Evolutionary conservation across 2,113 vertebrate species (phyloP).

Genomic region (Oceanites oceanicus): DNA sequence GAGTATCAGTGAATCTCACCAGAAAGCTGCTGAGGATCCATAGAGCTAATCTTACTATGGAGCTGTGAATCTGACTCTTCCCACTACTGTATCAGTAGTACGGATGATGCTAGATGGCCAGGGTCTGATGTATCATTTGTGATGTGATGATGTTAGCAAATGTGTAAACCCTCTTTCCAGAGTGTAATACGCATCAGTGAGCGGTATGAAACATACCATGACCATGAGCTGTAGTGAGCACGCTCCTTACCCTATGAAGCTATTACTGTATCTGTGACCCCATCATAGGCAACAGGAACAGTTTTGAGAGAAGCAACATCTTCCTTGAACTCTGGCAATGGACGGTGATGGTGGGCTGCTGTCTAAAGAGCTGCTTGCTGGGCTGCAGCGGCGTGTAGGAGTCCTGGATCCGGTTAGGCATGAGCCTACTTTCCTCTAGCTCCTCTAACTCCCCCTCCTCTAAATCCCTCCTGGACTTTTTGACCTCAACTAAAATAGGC

Average conservation of each 20-base stretch:
- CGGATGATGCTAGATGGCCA: neutral
- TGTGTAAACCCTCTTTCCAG: neutral
- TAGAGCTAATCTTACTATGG: neutral
- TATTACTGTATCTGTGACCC: neutral
- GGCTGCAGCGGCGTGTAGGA: neutral
- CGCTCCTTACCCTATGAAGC: neutral
- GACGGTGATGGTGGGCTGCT: neutral
- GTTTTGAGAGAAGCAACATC: neutral
- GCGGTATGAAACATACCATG: neutral
- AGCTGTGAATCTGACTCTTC: neutral
- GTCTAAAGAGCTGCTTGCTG: neutral
- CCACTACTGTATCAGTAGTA: neutral
- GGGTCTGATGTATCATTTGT: neutral
- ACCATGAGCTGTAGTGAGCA: neutral
- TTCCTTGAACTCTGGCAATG: neutral
- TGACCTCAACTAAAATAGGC: neutral
- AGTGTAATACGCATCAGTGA: neutral
- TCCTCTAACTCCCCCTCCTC: neutral
- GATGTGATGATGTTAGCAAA: neutral
- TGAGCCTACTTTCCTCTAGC: neutral
- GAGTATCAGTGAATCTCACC: neutral
- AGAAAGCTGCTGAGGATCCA: neutral
- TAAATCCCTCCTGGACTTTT: neutral
- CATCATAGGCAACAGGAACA: neutral
- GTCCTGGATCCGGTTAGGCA: neutral